Evolutionary conservation across 1,140 invertebrate genomes (phyloP).

Genomic region (Sitodiplosis mosellana): DNA sequence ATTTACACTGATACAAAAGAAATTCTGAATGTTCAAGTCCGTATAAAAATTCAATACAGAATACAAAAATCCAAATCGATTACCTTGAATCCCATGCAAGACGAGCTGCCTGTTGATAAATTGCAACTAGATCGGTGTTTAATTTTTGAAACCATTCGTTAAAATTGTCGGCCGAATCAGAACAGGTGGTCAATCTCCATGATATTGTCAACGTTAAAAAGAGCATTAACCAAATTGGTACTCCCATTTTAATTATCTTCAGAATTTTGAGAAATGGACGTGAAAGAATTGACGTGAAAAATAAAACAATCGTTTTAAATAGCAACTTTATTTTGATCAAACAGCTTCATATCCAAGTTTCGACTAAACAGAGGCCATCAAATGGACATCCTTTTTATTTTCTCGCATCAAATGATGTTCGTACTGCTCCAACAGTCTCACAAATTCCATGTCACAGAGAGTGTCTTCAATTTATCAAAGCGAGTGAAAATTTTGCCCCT

Average conservation of each 20-base stretch:
- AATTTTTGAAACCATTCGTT: constrained; percentile 7
- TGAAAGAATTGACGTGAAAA: no score
- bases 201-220: no score
- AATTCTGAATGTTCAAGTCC: constrained; percentile 3
- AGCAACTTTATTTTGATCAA: constrained; percentile 1
- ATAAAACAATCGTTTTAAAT: no score
- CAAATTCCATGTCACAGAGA: no score
- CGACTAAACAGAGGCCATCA: not conserved
- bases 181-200: no score
- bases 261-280: no score
- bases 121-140: constrained; percentile 7
- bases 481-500: not conserved
- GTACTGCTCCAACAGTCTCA: no score
- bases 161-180: no score
- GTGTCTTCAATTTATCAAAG: no score
- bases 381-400: constrained; percentile 1
- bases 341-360: constrained; percentile 9
- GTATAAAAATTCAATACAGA: constrained; percentile 1
- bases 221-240: no score
- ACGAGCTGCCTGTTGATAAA: constrained; percentile 7
- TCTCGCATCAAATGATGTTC: not conserved
- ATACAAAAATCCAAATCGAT: not conserved
- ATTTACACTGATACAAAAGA: not conserved
- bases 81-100: constrained; percentile 9
- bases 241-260: no score